Percentiles rank a stretch among this genome's conserved stretches.
Conservation (phyloP, 2,113 vertebrate species). For the Oophaga pumilio region DNA sequence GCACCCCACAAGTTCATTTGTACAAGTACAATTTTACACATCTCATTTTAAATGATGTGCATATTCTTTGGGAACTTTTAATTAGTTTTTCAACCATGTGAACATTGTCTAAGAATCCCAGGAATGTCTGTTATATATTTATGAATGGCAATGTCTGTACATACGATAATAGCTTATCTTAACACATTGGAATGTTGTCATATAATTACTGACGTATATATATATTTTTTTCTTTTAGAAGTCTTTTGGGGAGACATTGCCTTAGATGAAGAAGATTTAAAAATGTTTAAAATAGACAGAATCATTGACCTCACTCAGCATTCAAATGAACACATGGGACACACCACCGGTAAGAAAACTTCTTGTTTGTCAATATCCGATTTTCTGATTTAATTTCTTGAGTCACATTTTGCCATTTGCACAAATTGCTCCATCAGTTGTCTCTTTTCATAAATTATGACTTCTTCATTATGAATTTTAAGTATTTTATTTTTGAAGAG, state of each 20-base stretch:
- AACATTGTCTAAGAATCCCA: constrained; percentile 54
- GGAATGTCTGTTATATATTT: constrained; percentile 49
- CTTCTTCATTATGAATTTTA: background rate
- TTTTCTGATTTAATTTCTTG: background rate
- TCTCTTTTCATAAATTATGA: background rate
- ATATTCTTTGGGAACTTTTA: background rate
- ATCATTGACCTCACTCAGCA: constrained; percentile 91
- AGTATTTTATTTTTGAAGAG: background rate
- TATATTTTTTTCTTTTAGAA: constrained; percentile 79
- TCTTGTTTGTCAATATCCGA: background rate
- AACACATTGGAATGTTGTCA: background rate
- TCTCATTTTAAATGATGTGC: constrained; percentile 8
- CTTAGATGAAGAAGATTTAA: constrained; percentile 97
- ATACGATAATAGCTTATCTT: constrained; percentile 1
- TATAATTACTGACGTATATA: background rate
- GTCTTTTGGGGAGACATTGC: constrained; percentile 99
- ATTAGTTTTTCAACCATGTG: constrained; percentile 41
- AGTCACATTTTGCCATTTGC: background rate
- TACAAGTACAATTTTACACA: background rate
- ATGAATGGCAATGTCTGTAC: constrained; percentile 18
- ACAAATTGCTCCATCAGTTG: background rate
- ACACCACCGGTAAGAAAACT: constrained; percentile 83
- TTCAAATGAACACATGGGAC: constrained; percentile 80
- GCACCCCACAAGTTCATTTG: too few relatives aligned
- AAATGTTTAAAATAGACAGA: constrained; percentile 95